These are phyloP conservation scores for Magallana gigas DNA, from an alignment of 1,140 invertebrate genomes.

Conservation along the genomic window DNA sequence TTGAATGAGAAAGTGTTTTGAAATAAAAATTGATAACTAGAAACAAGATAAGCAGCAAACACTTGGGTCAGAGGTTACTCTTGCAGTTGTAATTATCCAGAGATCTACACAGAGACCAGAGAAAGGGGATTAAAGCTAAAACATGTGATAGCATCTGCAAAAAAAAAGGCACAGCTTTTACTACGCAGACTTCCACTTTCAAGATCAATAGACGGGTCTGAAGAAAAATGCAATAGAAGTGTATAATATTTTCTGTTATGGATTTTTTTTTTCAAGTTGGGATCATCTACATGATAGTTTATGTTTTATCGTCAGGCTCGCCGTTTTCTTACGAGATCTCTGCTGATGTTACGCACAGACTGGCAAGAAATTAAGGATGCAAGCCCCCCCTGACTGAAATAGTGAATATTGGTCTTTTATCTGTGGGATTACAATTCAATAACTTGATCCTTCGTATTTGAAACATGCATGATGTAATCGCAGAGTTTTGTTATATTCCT, in stretches of 20 bases:
- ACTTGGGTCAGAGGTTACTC: neutral
- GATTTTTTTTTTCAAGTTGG: constrained; percentile 36
- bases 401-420: neutral
- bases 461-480: constrained; percentile 7
- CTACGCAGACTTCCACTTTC: neutral
- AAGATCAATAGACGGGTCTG: constrained; percentile 27
- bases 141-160: constrained; percentile 33
- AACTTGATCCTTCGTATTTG: neutral
- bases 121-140: neutral
- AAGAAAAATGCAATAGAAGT: neutral
- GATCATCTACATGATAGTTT: constrained; percentile 2
- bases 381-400: neutral
- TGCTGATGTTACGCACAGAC: constrained; percentile 16
- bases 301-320: constrained; percentile 21
- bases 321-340: neutral
- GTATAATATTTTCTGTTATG: constrained; percentile 27
- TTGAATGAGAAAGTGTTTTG: neutral
- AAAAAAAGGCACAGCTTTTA: constrained; percentile 15
- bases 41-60: neutral
- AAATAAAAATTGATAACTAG: neutral
- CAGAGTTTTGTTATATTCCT: neutral
- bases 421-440: neutral
- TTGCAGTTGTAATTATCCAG: neutral
- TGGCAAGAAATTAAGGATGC: neutral
- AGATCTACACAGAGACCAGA: neutral